A percentile compares a stretch with the other conserved stretches of the same genome.
These are phyloP conservation scores for Gasterosteus aculeatus DNA, from an alignment of 2,113 vertebrate species.

Conservation along the genomic window DNA sequence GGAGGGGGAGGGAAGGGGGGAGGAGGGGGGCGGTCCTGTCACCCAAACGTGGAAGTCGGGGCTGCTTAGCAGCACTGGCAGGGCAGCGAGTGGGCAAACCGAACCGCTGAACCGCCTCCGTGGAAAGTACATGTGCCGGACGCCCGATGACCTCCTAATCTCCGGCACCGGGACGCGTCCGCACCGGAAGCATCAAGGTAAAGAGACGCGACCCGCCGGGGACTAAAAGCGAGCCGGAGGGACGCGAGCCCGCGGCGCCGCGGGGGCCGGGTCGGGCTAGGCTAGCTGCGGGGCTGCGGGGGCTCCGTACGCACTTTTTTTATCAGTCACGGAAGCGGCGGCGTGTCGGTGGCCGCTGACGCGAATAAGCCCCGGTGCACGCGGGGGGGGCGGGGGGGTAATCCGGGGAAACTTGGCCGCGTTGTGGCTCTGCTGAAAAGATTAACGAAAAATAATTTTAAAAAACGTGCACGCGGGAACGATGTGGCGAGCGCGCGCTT, in stretches of 20 bases:
- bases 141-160: conserved; percentile 76
- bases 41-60: conserved; percentile 66
- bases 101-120: conserved; percentile 56
- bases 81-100: conserved; percentile 56
- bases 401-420: conserved; percentile 50
- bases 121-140: conserved; percentile 75
- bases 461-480: conserved; percentile 40
- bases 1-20: conserved; percentile 9
- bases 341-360: not conserved
- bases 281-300: conserved; percentile 43
- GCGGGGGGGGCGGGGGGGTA: conserved; percentile 23
- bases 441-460: not conserved
- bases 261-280: not conserved
- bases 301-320: conserved; percentile 65
- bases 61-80: conserved; percentile 51
- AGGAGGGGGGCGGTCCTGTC: conserved; percentile 71
- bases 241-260: too few species aligned
- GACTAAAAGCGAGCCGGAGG: too few species aligned
- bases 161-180: conserved; percentile 70
- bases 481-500: conserved; percentile 42
- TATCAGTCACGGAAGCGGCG: conserved; percentile 49
- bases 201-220: not conserved
- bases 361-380: conserved; percentile 28
- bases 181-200: conserved; percentile 75
- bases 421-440: conserved; percentile 29